These are phyloP conservation scores for Tachina lurida DNA, from an alignment of 2,888 invertebrate genomes.

Conservation along the genomic window DNA sequence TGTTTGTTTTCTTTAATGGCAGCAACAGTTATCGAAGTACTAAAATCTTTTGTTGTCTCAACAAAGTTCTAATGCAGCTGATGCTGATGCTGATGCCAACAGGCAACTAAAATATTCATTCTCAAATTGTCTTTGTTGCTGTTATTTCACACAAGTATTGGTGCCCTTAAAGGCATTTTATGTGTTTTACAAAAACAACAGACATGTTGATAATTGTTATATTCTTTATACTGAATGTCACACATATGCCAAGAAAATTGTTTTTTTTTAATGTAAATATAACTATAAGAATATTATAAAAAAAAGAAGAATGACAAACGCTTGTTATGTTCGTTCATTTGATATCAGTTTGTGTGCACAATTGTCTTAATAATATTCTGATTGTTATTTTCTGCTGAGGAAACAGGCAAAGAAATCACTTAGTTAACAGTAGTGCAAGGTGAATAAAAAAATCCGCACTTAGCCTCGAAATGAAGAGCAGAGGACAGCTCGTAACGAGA, in stretches of 20 bases:
- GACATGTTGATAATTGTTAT: background rate
- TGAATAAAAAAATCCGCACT: too few relatives aligned
- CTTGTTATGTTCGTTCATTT: background rate
- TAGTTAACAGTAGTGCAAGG: too few relatives aligned
- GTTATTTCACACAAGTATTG: slow-evolving; percentile 5
- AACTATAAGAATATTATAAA: background rate
- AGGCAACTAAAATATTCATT: slow-evolving; percentile 2
- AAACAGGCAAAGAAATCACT: too few relatives aligned
- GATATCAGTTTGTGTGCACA: background rate
- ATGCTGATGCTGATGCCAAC: slow-evolving; percentile 3
- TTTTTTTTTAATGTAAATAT: background rate
- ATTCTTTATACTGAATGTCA: background rate
- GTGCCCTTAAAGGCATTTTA: slow-evolving; percentile 30
- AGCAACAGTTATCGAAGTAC: slow-evolving; percentile 31
- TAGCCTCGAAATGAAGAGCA: too few relatives aligned
- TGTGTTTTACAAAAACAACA: background rate
- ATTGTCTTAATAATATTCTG: background rate
- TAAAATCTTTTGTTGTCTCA: slow-evolving; percentile 41
- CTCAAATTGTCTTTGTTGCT: background rate
- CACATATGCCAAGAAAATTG: slow-evolving; percentile 18
- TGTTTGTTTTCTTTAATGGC: slow-evolving; percentile 7
- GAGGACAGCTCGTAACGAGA: too few relatives aligned
- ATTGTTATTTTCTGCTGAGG: background rate
- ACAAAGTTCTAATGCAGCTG: slow-evolving; percentile 24
- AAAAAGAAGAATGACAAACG: background rate